phyloP scores from a whole-genome alignment of 2,797 vertebrate species.

The Acanthiza pusilla region DNA sequence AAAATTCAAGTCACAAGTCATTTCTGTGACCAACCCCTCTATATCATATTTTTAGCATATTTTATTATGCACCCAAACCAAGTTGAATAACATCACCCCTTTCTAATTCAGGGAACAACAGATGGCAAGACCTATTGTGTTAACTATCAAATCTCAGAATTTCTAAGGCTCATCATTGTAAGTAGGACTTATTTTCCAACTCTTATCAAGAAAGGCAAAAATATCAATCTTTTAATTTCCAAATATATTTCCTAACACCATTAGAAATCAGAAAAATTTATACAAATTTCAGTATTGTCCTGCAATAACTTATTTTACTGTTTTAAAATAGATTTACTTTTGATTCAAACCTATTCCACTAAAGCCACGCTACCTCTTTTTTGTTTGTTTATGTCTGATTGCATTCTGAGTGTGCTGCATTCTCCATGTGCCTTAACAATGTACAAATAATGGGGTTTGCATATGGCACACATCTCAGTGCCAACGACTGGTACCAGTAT shows the following conservation, averaged over 20 bases:
- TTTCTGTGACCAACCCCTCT: not conserved
- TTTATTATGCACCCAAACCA: not conserved
- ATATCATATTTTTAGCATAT: not conserved
- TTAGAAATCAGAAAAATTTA: not conserved
- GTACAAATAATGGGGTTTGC: not conserved
- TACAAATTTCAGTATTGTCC: not conserved
- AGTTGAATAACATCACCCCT: not conserved
- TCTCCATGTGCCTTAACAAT: not conserved
- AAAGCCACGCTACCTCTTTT: not conserved
- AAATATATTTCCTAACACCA: not conserved
- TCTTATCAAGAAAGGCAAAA: not conserved
- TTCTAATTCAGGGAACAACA: not conserved
- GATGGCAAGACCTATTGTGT: not conserved
- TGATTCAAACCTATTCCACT: not conserved
- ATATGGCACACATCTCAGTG: not conserved
- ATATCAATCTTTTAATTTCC: not conserved
- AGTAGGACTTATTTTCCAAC: not conserved
- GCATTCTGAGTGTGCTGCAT: not conserved
- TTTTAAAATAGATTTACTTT: not conserved
- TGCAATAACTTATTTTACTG: not conserved
- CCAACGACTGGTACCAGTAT: not conserved
- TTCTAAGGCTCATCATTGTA: not conserved
- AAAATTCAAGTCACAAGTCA: not conserved
- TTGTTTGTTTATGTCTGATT: not conserved
- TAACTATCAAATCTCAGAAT: not conserved